Percentiles rank a stretch among this genome's conserved stretches.
Conservation (phyloP, 2,113 vertebrate species). For the Pungitius pungitius region DNA sequence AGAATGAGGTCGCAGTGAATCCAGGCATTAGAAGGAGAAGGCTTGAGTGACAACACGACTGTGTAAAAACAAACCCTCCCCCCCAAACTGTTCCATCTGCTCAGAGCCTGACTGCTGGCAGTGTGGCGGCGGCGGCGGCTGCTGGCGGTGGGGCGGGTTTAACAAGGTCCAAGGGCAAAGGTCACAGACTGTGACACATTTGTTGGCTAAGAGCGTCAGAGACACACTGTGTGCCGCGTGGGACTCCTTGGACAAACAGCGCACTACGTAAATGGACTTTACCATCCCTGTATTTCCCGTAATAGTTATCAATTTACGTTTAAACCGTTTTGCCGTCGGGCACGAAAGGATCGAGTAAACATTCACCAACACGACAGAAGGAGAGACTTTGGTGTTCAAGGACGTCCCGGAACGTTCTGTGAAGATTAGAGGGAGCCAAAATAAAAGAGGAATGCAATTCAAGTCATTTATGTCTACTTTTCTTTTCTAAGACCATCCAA, state of each 20-base stretch:
- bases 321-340: background rate
- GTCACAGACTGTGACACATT: constrained; percentile 76
- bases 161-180: constrained; percentile 65
- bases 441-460: background rate
- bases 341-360: constrained; percentile 14
- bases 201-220: constrained; percentile 49
- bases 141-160: constrained; percentile 15
- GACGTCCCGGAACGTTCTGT: constrained; percentile 25
- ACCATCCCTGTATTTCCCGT: background rate
- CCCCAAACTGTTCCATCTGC: constrained; percentile 67
- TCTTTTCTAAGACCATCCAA: constrained; percentile 35
- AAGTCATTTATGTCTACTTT: background rate
- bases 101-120: constrained; percentile 51
- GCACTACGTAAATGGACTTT: constrained; percentile 36
- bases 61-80: constrained; percentile 34
- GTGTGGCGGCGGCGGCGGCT: background rate
- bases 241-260: constrained; percentile 2
- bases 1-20: constrained; percentile 1
- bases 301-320: background rate
- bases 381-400: constrained; percentile 5
- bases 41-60: constrained; percentile 49
- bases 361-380: constrained; percentile 19
- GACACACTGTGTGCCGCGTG: constrained; percentile 28
- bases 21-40: constrained; percentile 4
- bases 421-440: background rate